Evolutionary conservation across 2,797 vertebrate genomes (phyloP), one percentile per base, ranked within the genome.

Genomic region (Galago senegalensis): DNA sequence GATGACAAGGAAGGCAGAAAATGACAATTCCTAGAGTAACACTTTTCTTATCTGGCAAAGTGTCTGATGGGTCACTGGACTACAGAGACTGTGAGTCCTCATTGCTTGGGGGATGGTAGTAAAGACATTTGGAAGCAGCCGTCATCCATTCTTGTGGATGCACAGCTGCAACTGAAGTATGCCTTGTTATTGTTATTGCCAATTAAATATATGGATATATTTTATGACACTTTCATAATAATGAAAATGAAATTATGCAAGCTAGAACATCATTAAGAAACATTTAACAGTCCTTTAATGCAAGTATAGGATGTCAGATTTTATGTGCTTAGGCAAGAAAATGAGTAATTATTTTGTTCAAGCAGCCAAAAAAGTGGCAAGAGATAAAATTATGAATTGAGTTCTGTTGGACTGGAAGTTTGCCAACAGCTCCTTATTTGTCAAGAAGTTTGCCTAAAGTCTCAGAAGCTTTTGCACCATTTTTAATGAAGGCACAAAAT

Each of bases 301-400:
- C 37, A 95, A 94, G 53, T 63, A 58, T 90, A 83, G 37, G 6
- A 49, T 94, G 92, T 84, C 80, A 94, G 70, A 80, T 93, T 84
- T 96, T 94, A 95, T 94, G 80, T 94, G 70, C 46, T 92, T 46
- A 97, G 40, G 65, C 13, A 8, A 94, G 56, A 89, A 40, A 94
- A 96, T 95, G 58, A 94, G 65, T 95, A 94, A 94, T 94, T 95
- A 91, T 89, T 96, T 97, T 95, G 72, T 88, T 95, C 56, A 89
- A 86, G 72, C 65, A 94, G 94, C 89, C 87, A 94, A 96, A 96
- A 92, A 93, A n/a, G 23, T 85, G 72, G 70, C 70, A 91, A 89
- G 79, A 85, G 93, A 93, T 93, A 87, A 94, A 97, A 95, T 89
- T 81, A 82, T 43, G 65, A 89, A 93, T 77, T 60, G 69, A 75